Evolutionary conservation across 2,113 vertebrate genomes (phyloP), one percentile per base, ranked within the genome.

Genomic region (Symphodus melops): DNA sequence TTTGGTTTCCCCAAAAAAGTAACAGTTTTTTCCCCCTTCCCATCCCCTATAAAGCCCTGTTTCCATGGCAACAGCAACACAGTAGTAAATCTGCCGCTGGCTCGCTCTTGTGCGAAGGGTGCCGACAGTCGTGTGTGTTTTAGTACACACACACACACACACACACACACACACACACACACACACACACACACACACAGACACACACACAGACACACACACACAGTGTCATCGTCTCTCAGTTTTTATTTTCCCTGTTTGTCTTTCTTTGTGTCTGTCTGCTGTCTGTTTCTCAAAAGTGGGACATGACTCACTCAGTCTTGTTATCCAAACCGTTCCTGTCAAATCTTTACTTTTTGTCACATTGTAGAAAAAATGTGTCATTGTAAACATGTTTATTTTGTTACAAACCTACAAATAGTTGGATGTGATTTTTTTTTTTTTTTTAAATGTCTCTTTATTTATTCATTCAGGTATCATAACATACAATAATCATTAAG

Each of bases 1-100:
- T 72, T 68, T 77, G 65, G 37, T 49, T 63, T 25, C 44, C 62
- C 46, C 25, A 53, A 79, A 87, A 81, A 83, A 72, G 54, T 74
- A 52, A 69, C 65, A 17, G 1, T 62, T 48, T 76, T 59, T 48
- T 61, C 8, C 37, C 12, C 5, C 44, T 64, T 17, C 60, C 65
- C 76, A 41, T 88, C 86, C 89, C 89, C 48, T 63, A 81, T 75
- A 76, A 84, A 82, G 81, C 48, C 53, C 90, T 90, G 92, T 94
- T 93, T 87, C 92, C 92, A 90, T 90, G 90, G 89, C 65, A 87
- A 94, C 84, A 57, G 74, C 48, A 60, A 63, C 46, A 79, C 70
- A 4, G 49, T 60, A 57, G 72, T 86, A 79, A 78, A 88, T 85
- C 81, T 78, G 67, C 58, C 63, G 13, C 48, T 58, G 69, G 54